Base-by-base conservation (phyloP, 2,797 vertebrate species). In the Hephaestus fuliginosus region DNA sequence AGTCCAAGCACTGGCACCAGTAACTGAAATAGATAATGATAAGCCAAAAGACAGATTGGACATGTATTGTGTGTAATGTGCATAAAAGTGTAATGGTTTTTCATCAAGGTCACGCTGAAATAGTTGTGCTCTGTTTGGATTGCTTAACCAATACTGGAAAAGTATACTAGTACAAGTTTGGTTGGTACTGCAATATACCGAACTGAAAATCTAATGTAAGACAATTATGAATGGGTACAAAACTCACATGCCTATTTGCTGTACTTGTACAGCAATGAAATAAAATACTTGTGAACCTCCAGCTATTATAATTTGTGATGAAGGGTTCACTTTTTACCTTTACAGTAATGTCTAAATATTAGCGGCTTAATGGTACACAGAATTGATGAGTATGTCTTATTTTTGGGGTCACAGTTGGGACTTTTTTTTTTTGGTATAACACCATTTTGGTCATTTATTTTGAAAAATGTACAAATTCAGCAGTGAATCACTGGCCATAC, bases 31-130 rank as follows among this genome's bases (percentile, higher is more conserved):
- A 87, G 86, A 91, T 84, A 79, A 77, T 9, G 80, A 91, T 93
- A 86, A 87, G 44, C 70, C 71, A 78, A 87, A 84, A 88, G 88
- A 91, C 82, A 86, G 86, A 91, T 90, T 75, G 86, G 81, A 90
- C 80, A 81, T 85, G 80, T 84, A 80, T 83, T 78, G 63, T 86
- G 72, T 88, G 77, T 92, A 89, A 91, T 90, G 87, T 65, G 78
- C 86, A 91, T 91, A 88, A 90, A 86, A 85, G 83, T 89, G 83
- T 89, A 89, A 89, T 87, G 87, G 90, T 89, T 91, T 91, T 89
- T 88, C 71, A 88, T 91, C 86, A 87, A 92, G 90, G 85, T 91
- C 83, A 87, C 84, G 82, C 44, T 80, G 82, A 86, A 88, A 90
- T 60, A 56, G 13, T 62, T 70, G 58, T 62, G 78, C 60, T 52